Conservation (phyloP, 2,888 invertebrate genomes). For the Xanthostigma xanthostigma region DNA sequence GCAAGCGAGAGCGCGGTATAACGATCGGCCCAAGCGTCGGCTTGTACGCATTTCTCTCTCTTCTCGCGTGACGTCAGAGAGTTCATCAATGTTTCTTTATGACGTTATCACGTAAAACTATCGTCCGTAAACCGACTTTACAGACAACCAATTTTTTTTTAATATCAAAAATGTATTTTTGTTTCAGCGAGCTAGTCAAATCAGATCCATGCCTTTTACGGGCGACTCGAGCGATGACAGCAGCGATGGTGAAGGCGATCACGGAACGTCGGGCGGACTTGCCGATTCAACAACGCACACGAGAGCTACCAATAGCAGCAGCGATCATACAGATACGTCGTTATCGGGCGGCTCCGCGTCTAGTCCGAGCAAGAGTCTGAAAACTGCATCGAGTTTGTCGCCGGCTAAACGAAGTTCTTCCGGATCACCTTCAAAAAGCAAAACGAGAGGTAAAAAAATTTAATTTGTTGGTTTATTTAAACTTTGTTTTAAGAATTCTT, state of each 20-base stretch:
- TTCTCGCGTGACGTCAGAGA: too few species aligned
- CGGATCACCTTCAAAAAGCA: slow-evolving; percentile 66
- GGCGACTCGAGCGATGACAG: slow-evolving; percentile 92
- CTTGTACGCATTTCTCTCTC: too few species aligned
- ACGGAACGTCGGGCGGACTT: slow-evolving; percentile 25
- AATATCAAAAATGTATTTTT: slow-evolving; percentile 4
- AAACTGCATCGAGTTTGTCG: slow-evolving; percentile 71
- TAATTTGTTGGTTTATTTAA: slow-evolving; percentile 3
- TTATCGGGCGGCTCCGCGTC: slow-evolving; percentile 50
- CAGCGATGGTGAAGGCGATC: slow-evolving; percentile 71
- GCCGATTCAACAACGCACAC: slow-evolving; percentile 23
- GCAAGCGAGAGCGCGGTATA: too few species aligned
- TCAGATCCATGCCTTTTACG: slow-evolving; percentile 88
- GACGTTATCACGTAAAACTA: too few species aligned
- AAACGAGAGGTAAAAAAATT: slow-evolving; percentile 53
- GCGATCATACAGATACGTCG: slow-evolving; percentile 40
- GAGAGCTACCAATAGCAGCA: slow-evolving; percentile 32
- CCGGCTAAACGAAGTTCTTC: slow-evolving; percentile 72
- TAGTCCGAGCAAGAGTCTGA: slow-evolving; percentile 74
- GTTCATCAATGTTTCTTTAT: too few species aligned
- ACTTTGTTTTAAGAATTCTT: slow-evolving; percentile 4
- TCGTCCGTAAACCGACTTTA: too few species aligned
- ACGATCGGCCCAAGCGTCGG: too few species aligned
- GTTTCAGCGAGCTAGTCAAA: slow-evolving; percentile 77
- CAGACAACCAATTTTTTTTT: too few species aligned